Percentiles rank a stretch among this genome's conserved stretches.
phyloP scores from a whole-genome alignment of 2,797 vertebrate species.

The Aratinga solstitialis region DNA sequence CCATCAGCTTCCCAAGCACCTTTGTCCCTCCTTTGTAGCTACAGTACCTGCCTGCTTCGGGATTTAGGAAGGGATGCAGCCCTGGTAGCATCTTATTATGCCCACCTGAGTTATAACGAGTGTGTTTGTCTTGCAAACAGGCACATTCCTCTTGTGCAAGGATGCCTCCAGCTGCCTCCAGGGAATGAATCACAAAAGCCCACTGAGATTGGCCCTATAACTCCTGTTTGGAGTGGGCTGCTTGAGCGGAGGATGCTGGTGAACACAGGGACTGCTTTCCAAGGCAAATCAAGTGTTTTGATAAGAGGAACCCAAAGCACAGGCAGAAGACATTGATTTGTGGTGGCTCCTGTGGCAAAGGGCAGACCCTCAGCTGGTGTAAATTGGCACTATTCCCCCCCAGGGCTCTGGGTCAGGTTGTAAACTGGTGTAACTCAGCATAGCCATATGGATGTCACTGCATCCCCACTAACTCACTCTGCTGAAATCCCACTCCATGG shows the following conservation, averaged over 20 bases:
- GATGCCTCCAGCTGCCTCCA: background rate
- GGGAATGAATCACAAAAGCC: background rate
- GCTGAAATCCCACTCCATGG: rapidly evolving
- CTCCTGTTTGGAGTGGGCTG: background rate
- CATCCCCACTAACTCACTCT: background rate
- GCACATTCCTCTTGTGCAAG: background rate
- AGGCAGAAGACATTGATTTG: background rate
- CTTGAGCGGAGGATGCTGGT: background rate
- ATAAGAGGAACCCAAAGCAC: background rate
- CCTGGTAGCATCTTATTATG: slow-evolving; percentile 66
- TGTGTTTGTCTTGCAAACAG: slow-evolving; percentile 42
- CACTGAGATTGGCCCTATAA: background rate
- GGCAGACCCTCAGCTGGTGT: background rate
- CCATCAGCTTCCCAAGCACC: slow-evolving; percentile 30
- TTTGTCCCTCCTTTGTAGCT: slow-evolving; percentile 36
- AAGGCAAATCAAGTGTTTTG: background rate
- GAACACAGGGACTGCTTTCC: background rate
- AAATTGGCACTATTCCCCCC: background rate
- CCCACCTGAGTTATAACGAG: slow-evolving; percentile 39
- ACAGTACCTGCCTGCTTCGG: slow-evolving; percentile 16
- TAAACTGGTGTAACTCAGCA: background rate
- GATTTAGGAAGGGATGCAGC: slow-evolving; percentile 66
- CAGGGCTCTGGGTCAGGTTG: background rate
- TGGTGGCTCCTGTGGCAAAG: background rate
- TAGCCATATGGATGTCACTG: background rate